Conservation (phyloP, 1,140 invertebrate species). For the Euura lappo region DNA sequence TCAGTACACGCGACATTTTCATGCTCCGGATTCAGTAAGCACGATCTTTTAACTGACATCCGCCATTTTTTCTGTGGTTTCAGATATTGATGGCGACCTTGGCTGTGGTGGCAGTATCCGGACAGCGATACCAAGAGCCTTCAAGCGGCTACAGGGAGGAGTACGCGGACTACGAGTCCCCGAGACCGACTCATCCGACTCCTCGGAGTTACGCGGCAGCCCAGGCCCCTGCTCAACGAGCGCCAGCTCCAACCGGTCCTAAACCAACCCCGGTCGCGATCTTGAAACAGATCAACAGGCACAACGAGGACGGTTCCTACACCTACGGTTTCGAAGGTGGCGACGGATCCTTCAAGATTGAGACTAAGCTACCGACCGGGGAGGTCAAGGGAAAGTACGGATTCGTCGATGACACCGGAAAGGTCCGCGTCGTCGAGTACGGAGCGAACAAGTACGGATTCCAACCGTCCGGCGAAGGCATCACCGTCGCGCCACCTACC, state of each 20-base stretch:
- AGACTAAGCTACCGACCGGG: constrained; percentile 78
- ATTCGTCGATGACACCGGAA: constrained; percentile 83
- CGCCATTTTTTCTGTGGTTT: constrained; percentile 13
- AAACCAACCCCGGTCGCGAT: constrained; percentile 77
- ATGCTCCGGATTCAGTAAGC: no score
- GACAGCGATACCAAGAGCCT: constrained; percentile 50
- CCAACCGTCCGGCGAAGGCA: constrained; percentile 84
- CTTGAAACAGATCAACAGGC: constrained; percentile 84
- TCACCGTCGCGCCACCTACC: constrained; percentile 81
- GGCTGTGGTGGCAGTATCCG: constrained; percentile 44
- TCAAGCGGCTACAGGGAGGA: constrained; percentile 62
- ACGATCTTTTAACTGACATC: no score
- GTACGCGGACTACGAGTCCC: constrained; percentile 65
- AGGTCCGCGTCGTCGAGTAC: constrained; percentile 84
- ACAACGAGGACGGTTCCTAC: constrained; percentile 86
- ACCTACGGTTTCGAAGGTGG: constrained; percentile 87
- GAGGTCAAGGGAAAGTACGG: constrained; percentile 87
- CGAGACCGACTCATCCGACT: constrained; percentile 62
- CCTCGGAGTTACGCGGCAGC: constrained; percentile 54
- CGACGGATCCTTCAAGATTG: constrained; percentile 86
- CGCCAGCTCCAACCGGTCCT: constrained; percentile 54
- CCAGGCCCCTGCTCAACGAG: constrained; percentile 50
- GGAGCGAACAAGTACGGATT: constrained; percentile 87
- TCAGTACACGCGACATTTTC: no score
- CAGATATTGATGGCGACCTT: constrained; percentile 57